A percentile compares a stretch with the other conserved stretches of the same genome.
Conservation (phyloP, 2,888 invertebrate genomes). For the Pyralis farinalis region DNA sequence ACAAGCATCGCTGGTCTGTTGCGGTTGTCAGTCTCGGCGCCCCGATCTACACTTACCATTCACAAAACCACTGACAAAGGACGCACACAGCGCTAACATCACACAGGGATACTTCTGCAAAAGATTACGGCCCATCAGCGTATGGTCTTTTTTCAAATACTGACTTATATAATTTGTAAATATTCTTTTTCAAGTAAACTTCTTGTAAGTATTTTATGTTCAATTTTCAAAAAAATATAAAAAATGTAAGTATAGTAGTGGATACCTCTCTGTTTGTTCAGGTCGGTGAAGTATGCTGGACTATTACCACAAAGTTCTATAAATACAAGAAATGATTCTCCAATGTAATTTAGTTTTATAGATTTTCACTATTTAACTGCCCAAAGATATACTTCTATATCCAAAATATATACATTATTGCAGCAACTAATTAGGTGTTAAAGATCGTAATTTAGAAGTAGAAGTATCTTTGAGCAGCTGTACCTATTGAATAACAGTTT, state of each 20-base stretch:
- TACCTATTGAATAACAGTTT: conserved; percentile 9
- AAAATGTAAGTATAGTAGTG: conserved; percentile 69
- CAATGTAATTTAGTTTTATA: conserved; percentile 73
- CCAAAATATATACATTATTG: conserved; percentile 5
- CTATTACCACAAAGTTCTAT: conserved; percentile 83
- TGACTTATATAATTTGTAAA: conserved; percentile 30
- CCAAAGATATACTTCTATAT: conserved; percentile 41
- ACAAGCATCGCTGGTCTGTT: conserved; percentile 51
- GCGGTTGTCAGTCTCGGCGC: conserved; percentile 50
- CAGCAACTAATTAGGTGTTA: conserved; percentile 9
- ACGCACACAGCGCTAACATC: conserved; percentile 85
- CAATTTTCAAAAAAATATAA: conserved; percentile 45
- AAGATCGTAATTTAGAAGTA: conserved; percentile 1
- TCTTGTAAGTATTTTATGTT: conserved; percentile 21
- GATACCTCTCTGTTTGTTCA: conserved; percentile 81
- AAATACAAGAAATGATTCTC: conserved; percentile 82
- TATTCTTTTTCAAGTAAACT: conserved; percentile 1
- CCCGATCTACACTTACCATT: conserved; percentile 85
- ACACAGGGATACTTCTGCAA: conserved; percentile 88
- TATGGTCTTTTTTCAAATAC: conserved; percentile 60
- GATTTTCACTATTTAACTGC: conserved; percentile 38
- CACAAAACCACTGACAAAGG: conserved; percentile 82
- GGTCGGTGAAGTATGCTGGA: conserved; percentile 82
- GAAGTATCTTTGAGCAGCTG: conserved; percentile 45
- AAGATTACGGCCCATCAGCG: conserved; percentile 89